Conservation (phyloP, 2,888 invertebrate genomes). For the Aporophyla nigra region DNA sequence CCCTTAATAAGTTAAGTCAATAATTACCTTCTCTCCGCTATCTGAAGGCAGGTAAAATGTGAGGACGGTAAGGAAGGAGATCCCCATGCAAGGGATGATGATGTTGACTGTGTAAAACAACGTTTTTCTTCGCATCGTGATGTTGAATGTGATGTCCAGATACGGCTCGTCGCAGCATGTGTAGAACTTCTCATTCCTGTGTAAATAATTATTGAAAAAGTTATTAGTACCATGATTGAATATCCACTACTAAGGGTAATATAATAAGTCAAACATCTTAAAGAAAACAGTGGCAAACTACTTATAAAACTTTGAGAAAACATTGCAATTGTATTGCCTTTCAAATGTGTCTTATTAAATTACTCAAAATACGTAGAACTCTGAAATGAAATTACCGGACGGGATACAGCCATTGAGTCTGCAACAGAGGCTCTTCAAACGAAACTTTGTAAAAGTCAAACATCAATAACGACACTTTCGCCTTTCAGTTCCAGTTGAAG, state of each 20-base stretch:
- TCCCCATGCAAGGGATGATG: conserved; percentile 99
- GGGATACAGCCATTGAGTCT: conserved; percentile 37
- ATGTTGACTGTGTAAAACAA: conserved; percentile 99
- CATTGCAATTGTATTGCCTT: neutral
- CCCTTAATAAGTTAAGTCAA: neutral
- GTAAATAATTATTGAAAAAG: conserved; percentile 3
- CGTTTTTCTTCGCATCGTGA: conserved; percentile 98
- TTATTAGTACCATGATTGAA: neutral
- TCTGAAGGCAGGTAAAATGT: conserved; percentile 99
- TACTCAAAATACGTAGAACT: conserved; percentile 27
- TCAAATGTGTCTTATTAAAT: conserved; percentile 20
- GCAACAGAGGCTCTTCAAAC: conserved; percentile 46
- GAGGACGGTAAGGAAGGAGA: conserved; percentile 98
- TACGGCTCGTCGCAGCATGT: conserved; percentile 99
- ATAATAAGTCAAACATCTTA: neutral
- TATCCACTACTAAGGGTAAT: neutral
- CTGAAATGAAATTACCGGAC: conserved; percentile 26
- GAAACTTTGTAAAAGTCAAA: conserved; percentile 61
- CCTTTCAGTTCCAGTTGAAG: conserved; percentile 49
- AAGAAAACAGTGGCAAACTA: neutral
- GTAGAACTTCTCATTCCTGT: conserved; percentile 97
- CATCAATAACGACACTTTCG: conserved; percentile 64
- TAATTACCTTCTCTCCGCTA: conserved; percentile 96
- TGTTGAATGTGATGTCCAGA: conserved; percentile 99
- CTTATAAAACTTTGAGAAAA: neutral